Base-by-base conservation (phyloP, 2,113 vertebrate species). In the Aythya baeri region DNA sequence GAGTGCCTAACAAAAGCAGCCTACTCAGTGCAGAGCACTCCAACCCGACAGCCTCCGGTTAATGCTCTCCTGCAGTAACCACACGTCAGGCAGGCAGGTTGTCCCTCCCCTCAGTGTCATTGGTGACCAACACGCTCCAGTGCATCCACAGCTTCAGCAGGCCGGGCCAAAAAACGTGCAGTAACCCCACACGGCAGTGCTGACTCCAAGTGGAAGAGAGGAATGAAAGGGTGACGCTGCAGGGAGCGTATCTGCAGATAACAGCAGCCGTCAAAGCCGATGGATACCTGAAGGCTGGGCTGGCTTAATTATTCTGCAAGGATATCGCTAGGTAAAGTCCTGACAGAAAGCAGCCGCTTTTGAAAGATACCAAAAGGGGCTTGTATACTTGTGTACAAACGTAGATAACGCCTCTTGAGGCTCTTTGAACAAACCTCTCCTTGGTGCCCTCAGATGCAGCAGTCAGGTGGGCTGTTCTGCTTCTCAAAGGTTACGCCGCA, bases 91-190 rank as follows among this genome's bases (percentile, higher is more conserved):
- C 31, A 12, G 27, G 8, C 41, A 31, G 4, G 67, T 50, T 67
- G 38, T 46, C 65, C 46, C 22, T 46, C 65, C 46, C 22, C 1
- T 14, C 44, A 8, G 0, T 18, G 44, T 50, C 70, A 5, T 17
- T 31, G 77, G 18, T 34, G 58, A 0, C 63, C 2, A 0, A 9
- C 20, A 21, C 15, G 0, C n/a, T 26, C 5, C 41, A 61, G 0
- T 0, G 0, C 61, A 32, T 38, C 52, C 46, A 10, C 55, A 46
- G 82, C 62, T 8, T 50, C 10, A 34, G 29, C 5, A 32, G 70
- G 52, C 2, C 23, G 32, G 71, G 36, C 34, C 49, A 54, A 54
- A 54, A 54, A 54, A 26, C 8, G 16, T 73, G 57, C 74, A 46
- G 43, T 25, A 11, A 77, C 27, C n/a, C 59, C 62, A 14, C 27